Base-by-base conservation (phyloP, 23 tunicate genomes). In the Styela clava region DNA sequence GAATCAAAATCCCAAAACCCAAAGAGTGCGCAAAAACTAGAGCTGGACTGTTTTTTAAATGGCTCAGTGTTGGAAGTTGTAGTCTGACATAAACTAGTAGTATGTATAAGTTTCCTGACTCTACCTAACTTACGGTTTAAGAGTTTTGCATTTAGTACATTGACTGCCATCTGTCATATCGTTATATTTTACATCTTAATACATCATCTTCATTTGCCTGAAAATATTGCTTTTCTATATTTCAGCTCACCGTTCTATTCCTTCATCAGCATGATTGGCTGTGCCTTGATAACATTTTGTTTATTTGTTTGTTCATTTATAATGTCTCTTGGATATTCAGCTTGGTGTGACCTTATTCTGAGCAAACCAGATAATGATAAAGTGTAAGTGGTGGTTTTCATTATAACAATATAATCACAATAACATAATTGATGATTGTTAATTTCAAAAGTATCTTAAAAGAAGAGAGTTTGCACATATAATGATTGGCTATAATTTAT, bases 271-370 rank as follows among this genome's bases (percentile, higher is more conserved):
- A 31, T 71, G 35, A 33, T 71, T 3, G 24, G 2, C 5, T 35
- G 77, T 21, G 35, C 7, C 5, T 71, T 71, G 7, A 81, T 89
- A 2, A 84, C 78, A 22, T 64, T 89, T 68, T 36, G 67, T 20
- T 22, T 76, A 68, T 74, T 89, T 52, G 56, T 85, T 74, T 79
- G 83, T 24, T 81, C 95, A 16, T 74, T 89, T 30, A 85, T 89
- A 35, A 22, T 65, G 1, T 68, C 83, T 22, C 70, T 85, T 68
- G 95, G 95, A 21, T 85, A 85, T 69, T 44, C 78, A 7, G 36
- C 36, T 2, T 89, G 88, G 88, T 89, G 95, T 82, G 79, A 69
- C 62, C 29, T 80, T 26, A 62, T 74, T 22, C 44, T 74, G 33
- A 51, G 74, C 20, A 79, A 73, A 33, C 44, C 52, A 52, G 68